Evolutionary conservation across 1,140 invertebrate species (phyloP).

Genomic region (Alviniconcha marisindica): DNA sequence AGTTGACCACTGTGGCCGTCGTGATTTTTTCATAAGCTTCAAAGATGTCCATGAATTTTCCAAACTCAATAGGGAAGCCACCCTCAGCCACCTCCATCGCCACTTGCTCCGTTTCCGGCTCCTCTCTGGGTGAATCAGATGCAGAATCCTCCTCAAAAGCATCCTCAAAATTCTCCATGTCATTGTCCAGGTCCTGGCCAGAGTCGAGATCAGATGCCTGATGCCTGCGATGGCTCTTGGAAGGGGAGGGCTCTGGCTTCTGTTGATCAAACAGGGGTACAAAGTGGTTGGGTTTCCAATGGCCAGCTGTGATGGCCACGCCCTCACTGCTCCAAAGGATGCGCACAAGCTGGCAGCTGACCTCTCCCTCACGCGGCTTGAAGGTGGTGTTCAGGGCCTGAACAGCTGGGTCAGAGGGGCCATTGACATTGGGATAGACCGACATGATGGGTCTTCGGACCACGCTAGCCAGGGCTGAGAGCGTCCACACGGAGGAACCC

Average conservation of each 20-base stretch:
- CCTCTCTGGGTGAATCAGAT: background rate
- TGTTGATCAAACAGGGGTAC: constrained; percentile 36
- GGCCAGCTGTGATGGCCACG: background rate
- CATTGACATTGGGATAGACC: constrained; percentile 19
- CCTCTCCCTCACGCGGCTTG: constrained; percentile 1
- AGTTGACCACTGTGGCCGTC: constrained; percentile 3
- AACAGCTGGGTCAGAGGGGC: background rate
- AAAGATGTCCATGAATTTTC: constrained; percentile 30
- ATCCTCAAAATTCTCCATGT: background rate
- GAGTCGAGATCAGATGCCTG: background rate
- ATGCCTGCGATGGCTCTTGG: background rate
- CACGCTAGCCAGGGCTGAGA: constrained; percentile 28
- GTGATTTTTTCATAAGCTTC: constrained; percentile 32
- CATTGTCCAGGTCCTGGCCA: background rate
- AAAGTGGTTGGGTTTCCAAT: constrained; percentile 33
- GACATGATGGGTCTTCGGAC: constrained; percentile 23
- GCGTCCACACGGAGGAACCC: constrained; percentile 27
- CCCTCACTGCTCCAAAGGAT: constrained; percentile 8
- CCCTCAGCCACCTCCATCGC: background rate
- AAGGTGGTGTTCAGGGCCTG: constrained; percentile 7
- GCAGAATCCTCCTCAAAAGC: background rate
- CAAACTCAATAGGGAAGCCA: constrained; percentile 10
- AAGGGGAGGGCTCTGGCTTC: constrained; percentile 17
- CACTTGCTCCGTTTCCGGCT: background rate
- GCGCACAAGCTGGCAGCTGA: background rate